Evolutionary conservation across 1,140 invertebrate genomes (phyloP), one percentile per base, ranked within the genome.

Genomic region (Ips nitidus): DNA sequence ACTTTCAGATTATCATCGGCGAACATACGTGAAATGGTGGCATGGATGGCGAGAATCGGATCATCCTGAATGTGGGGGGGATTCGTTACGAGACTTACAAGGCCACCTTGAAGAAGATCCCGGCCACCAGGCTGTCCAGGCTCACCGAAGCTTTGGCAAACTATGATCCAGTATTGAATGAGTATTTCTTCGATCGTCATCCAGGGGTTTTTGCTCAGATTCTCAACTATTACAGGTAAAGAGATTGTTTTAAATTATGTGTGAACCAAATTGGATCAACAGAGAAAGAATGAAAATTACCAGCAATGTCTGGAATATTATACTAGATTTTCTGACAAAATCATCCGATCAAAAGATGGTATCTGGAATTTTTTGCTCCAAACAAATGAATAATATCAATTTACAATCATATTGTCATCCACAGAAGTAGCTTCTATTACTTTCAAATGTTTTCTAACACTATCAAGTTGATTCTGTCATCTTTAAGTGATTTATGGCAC

Each of bases 131-230:
- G 65, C 84, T 97, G 65, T 96, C 94, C 36, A 83, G 93, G 61
- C 84, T 97, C 55, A 97, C 94, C 2, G 94, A 97, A 81, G 90
- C 91, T 36, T 83, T 97, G 69, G 94, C 91, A 74, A 98, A 98
- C 82, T 98, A 98, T 82, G 95, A 98, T 84, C 94, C 94, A 22
- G 91, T 97, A 75, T 85, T 98, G 71, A 98, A 98, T 82, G 97
- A 99, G 83, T 99, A 98, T 85, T 99, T 98, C 88, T 99, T 99
- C 83, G 97, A 99, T 83, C 83, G 97, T 71, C 97, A 99, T 84
- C 97, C 97, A 0, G 96, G 95, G 2, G 97, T 99, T 66, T 99
- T 99, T 82, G 96, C 94, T 53, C 95, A 93, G 83, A 92, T 95
- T 74, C 87, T 94, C 78, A 94, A 94, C 81, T 95, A 94, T 81